phyloP scores from a whole-genome alignment of 1,140 invertebrate genomes.

The Sinonovacula constricta region DNA sequence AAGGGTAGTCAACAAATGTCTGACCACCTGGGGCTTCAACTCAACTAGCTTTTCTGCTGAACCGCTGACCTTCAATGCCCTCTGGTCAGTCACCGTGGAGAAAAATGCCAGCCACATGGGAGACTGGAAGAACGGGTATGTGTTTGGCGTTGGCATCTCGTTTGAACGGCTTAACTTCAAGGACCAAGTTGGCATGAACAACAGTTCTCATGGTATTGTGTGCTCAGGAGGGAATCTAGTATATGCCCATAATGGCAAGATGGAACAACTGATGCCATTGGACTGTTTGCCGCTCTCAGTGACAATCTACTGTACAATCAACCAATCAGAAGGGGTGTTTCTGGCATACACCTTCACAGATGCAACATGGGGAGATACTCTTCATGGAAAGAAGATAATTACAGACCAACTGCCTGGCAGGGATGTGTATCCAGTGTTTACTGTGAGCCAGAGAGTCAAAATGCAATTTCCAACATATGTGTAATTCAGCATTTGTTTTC shows the following conservation, averaged over 20 bases:
- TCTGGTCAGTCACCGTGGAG: constrained; percentile 72
- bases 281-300: constrained; percentile 67
- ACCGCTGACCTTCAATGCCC: constrained; percentile 53
- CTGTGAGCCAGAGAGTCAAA: constrained; percentile 74
- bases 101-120: constrained; percentile 70
- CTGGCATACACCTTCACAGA: constrained; percentile 67
- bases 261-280: constrained; percentile 64
- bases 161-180: constrained; percentile 63
- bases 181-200: constrained; percentile 71
- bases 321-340: constrained; percentile 58
- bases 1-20: constrained; percentile 64
- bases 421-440: constrained; percentile 71
- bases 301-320: constrained; percentile 62
- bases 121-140: constrained; percentile 67
- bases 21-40: constrained; percentile 74
- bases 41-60: constrained; percentile 73
- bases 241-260: constrained; percentile 63
- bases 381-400: constrained; percentile 66
- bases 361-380: constrained; percentile 56
- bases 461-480: constrained; percentile 71
- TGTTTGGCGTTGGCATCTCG: constrained; percentile 73
- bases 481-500: too few species aligned
- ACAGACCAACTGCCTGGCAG: constrained; percentile 49
- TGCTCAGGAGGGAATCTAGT: constrained; percentile 67
- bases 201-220: constrained; percentile 65